Percentiles rank a stretch among this genome's conserved stretches.
phyloP scores from a whole-genome alignment of 2,113 vertebrate genomes.

The Megaleporinus macrocephalus region DNA sequence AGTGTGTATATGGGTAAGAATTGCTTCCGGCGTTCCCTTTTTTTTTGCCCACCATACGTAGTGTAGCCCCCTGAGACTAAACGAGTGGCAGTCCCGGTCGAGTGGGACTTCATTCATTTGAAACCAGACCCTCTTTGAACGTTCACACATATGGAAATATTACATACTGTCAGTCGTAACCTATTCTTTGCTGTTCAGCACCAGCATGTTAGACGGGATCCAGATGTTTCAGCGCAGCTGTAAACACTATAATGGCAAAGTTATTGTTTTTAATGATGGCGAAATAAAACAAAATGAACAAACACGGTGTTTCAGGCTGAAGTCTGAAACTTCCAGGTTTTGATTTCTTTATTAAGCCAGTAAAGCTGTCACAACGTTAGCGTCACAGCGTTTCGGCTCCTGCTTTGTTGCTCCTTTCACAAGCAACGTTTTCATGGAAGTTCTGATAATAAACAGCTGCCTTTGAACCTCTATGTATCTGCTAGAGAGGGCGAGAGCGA shows the following conservation, averaged over 20 bases:
- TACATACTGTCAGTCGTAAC: neutral
- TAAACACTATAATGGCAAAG: neutral
- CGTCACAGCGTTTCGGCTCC: neutral
- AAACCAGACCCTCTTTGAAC: neutral
- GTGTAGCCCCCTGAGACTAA: no score
- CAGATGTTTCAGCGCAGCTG: neutral
- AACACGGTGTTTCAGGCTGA: neutral
- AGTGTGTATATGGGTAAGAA: no score
- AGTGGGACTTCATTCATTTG: neutral
- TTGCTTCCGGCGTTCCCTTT: no score
- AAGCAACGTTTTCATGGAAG: neutral
- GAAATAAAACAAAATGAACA: neutral
- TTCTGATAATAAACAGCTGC: slow-evolving; percentile 17
- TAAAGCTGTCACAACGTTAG: neutral
- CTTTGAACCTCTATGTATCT: slow-evolving; percentile 4
- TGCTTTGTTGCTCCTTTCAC: neutral
- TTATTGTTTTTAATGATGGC: neutral
- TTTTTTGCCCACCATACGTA: no score
- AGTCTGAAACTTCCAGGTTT: neutral
- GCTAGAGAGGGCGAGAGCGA: neutral
- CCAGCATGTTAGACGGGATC: neutral
- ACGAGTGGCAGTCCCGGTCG: no score
- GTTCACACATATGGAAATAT: neutral
- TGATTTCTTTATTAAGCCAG: neutral
- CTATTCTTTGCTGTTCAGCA: neutral